Evolutionary conservation across 2,888 invertebrate genomes (phyloP), one percentile per base, ranked within the genome.

Genomic region (Meganola albula): DNA sequence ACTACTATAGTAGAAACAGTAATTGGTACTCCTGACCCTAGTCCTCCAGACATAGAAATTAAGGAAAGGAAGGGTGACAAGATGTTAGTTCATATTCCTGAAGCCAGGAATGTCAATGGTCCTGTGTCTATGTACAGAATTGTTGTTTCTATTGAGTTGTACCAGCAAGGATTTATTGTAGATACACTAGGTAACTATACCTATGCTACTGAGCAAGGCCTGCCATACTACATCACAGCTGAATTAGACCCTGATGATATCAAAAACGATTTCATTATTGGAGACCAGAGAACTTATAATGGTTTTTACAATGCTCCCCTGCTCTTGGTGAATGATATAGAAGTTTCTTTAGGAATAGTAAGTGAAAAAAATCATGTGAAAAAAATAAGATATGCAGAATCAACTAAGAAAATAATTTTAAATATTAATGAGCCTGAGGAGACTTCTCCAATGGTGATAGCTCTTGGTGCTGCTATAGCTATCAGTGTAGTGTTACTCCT

Each of bases 171-270:
- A 10, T 92, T 90, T 58, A 90, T 89, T 44, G 79, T 76, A 33
- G 88, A 89, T 18, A 87, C 84, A 30, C 83, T 91, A 9, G 88
- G 88, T n/a, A 88, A 91, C 58, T 91, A 90, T 73, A 74, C 90
- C 34, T 88, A 89, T 53, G 91, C 96, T 0, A 77, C 79, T 30
- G 87, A 88, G 23, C 89, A 92, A 40, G 92, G 91, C 1, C 68
- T 91, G 3, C 90, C 91, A 2, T 96, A 94, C 66, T 97, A 97
- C 62, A 91, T 96, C 14, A 88, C 95, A 4, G 96, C 94, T 0
- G 93, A 95, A 69, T 74, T 97, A 38, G 88, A 90, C 32, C 90
- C 92, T 11, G 87, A 90, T 47, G 88, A 90, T 40, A 87, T 90
- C 6, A 76, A 89, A 24, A 85, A 88, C 49, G 87, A 88, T 31